Conservation (phyloP, 2,113 vertebrate genomes). For the Alouatta palliata region DNA sequence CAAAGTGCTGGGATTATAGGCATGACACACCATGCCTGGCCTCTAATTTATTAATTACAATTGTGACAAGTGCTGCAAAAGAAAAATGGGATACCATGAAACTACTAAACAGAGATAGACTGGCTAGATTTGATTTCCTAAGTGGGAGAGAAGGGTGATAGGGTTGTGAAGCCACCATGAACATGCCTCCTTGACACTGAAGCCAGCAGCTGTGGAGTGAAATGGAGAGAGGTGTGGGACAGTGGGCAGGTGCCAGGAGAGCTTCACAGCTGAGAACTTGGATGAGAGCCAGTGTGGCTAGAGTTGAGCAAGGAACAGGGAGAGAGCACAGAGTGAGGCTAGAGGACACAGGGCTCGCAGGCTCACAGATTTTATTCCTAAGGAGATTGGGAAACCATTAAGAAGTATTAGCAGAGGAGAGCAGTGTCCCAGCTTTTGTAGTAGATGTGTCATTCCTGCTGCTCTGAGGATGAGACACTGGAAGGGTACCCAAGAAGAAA, state of each 20-base stretch:
- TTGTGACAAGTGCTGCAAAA: background rate
- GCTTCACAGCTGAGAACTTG: background rate
- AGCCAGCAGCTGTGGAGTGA: background rate
- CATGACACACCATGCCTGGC: too few species aligned
- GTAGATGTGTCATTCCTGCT: background rate
- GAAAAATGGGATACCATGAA: background rate
- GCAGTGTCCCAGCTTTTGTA: background rate
- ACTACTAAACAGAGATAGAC: background rate
- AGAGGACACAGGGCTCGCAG: background rate
- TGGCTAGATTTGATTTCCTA: background rate
- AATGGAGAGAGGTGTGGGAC: background rate
- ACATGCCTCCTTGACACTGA: rapidly evolving
- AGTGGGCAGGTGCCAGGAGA: rapidly evolving
- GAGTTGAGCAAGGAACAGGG: background rate
- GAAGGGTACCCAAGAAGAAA: background rate
- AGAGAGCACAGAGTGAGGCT: background rate
- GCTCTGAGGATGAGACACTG: background rate
- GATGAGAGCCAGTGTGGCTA: too few species aligned
- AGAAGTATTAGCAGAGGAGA: background rate
- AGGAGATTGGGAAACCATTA: background rate
- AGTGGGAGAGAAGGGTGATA: rapidly evolving
- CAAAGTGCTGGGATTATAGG: too few species aligned
- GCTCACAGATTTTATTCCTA: background rate
- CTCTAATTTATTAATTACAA: background rate
- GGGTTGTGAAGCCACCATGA: background rate